These are phyloP conservation scores for Furcula furcula DNA, from an alignment of 2,888 invertebrate genomes.

Conservation along the genomic window DNA sequence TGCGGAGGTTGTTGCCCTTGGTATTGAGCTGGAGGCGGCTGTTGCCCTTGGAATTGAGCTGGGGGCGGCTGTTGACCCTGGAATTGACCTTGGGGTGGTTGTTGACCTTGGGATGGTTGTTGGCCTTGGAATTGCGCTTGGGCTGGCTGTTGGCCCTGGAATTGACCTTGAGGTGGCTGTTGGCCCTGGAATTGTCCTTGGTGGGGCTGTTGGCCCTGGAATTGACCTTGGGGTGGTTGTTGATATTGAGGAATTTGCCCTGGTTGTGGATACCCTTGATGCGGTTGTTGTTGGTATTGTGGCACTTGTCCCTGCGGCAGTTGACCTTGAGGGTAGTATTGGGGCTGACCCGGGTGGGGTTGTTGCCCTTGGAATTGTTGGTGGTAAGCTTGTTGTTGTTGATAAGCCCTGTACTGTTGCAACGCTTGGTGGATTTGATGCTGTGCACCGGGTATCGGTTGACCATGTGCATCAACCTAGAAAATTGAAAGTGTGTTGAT, in stretches of 20 bases:
- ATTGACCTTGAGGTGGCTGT: conserved; percentile 18
- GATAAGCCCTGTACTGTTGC: conserved; percentile 48
- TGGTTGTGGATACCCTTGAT: conserved; percentile 27
- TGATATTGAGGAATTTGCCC: conserved; percentile 34
- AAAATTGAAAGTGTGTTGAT: too few species aligned
- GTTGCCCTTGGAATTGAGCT: conserved; percentile 36
- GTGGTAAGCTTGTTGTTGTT: conserved; percentile 44
- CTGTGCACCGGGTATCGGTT: conserved; percentile 62
- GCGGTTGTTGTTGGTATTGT: conserved; percentile 34
- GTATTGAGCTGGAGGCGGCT: conserved; percentile 11
- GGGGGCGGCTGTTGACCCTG: conserved; percentile 19
- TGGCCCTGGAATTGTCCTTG: conserved; percentile 22
- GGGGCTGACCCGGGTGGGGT: conserved; percentile 7
- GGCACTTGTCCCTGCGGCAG: conserved; percentile 39
- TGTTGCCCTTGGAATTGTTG: conserved; percentile 29
- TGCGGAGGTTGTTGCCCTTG: conserved; percentile 12
- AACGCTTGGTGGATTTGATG: conserved; percentile 65
- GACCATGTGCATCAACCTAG: conserved; percentile 67
- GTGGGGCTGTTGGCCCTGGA: conserved; percentile 10
- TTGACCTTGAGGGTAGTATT: conserved; percentile 18
- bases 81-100: conserved; percentile 34
- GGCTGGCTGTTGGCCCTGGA: conserved; percentile 21
- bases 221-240: conserved; percentile 13
- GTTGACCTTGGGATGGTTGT: conserved; percentile 32
- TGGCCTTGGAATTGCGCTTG: conserved; percentile 25